Percentiles rank a stretch among this genome's conserved stretches.
Conservation (phyloP, 1,140 invertebrate species). For the Pseudomyrmex dendroicus region DNA sequence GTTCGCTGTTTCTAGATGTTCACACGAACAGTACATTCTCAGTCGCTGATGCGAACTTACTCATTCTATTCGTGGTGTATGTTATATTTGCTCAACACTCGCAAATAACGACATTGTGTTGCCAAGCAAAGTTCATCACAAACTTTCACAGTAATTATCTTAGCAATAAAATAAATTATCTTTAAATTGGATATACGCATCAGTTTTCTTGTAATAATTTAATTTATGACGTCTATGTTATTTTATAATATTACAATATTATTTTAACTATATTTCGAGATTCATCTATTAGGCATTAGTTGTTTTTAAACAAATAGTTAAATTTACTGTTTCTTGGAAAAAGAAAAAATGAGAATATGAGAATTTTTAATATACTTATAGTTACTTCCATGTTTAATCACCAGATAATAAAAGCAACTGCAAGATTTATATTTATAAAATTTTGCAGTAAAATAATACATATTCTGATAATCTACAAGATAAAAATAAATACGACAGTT, state of each 20-base stretch:
- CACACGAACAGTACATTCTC: background rate
- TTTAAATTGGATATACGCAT: background rate
- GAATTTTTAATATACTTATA: background rate
- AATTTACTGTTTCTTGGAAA: no score
- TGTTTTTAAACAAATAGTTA: no score
- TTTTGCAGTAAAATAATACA: background rate
- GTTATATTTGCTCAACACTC: constrained; percentile 38
- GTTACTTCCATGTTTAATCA: background rate
- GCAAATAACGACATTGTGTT: constrained; percentile 53
- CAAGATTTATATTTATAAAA: background rate
- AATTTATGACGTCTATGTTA: constrained; percentile 3
- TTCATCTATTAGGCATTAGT: no score
- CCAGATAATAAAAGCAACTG: background rate
- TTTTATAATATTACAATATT: background rate
- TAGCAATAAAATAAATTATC: background rate
- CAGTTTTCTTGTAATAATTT: background rate
- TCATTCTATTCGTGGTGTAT: constrained; percentile 25
- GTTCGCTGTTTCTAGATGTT: constrained; percentile 2
- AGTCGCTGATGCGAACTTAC: background rate
- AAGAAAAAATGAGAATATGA: no score
- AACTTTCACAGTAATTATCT: background rate
- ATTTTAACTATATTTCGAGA: no score
- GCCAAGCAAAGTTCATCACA: constrained; percentile 22
- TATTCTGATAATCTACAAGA: background rate
- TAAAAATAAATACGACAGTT: background rate